Evolutionary conservation across 2,113 vertebrate species (phyloP), one percentile per base, ranked within the genome.

Genomic region (Prionailurus viverrinus): DNA sequence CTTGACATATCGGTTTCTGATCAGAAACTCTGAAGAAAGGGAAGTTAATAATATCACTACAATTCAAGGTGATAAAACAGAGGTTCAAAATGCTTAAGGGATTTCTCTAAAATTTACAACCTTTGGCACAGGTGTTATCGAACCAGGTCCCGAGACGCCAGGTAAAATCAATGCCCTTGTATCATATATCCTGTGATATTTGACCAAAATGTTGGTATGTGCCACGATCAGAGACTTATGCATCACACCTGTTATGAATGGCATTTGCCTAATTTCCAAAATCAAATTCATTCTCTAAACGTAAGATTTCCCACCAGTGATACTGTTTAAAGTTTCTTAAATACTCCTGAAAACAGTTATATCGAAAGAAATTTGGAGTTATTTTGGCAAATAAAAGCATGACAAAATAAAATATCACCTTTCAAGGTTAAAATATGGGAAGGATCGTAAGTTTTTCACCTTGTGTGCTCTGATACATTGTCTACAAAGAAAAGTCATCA

Each of bases 181-280:
- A 23, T 51, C 63, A 13, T 33, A 29, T 19, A 3, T 12, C 21
- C 51, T 48, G 1, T 92, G 83, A 45, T n/a, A 74, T 27, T 83
- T 95, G 45, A 23, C 3, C 1, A 0, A 79, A 89, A 3, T 0
- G 4, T 23, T 1, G 6, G 14, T 61, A 4, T 25, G 7, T 6
- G 27, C 4, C 5, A 48, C 36, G 4, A 21, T 61, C 10, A 45
- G 7, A 71, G 29, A 19, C 6, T 68, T 48, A 66, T 13, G 19
- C 14, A 53, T 36, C 4, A 36, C 45, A 76, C 3, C 3, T 69
- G 66, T 69, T 12, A 63, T 36, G 19, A 74, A 48, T 58, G 4
- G 0, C 16, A 83, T 58, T 90, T 89, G 10, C 12, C 14, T 92
- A 12, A 69, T 94, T 91, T 94, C 12, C 58, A 68, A 87, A 78